phyloP scores from a whole-genome alignment of 2,797 vertebrate genomes.

The Sparidentex hasta region DNA sequence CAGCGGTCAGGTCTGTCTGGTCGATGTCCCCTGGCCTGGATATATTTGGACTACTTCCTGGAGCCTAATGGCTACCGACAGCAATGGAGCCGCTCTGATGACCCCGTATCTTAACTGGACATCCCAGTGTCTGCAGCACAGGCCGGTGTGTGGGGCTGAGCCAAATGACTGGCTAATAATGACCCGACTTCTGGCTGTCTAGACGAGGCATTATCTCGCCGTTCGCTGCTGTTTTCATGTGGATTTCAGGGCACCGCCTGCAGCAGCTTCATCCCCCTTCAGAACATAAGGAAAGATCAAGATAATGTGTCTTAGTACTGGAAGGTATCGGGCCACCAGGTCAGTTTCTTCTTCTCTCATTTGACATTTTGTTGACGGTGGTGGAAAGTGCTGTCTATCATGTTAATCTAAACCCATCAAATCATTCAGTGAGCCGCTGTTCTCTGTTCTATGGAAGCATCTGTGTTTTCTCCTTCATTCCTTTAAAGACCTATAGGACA shows the following conservation, averaged over 20 bases:
- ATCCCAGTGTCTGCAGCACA: slow-evolving; percentile 46
- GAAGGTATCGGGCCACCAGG: background rate
- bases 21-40: slow-evolving; percentile 44
- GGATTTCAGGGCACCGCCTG: background rate
- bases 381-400: background rate
- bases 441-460: background rate
- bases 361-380: background rate
- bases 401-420: background rate
- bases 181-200: slow-evolving; percentile 81
- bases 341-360: background rate
- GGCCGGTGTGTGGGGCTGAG: slow-evolving; percentile 12
- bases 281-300: slow-evolving; percentile 4
- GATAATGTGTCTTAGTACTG: background rate
- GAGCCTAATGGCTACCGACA: slow-evolving; percentile 57
- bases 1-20: slow-evolving; percentile 39
- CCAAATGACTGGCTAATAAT: slow-evolving; percentile 77
- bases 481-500: too few relatives aligned
- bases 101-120: slow-evolving; percentile 59
- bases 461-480: too few relatives aligned
- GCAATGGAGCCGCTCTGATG: slow-evolving; percentile 54
- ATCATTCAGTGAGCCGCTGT: background rate
- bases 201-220: slow-evolving; percentile 84
- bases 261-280: background rate
- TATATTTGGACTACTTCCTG: slow-evolving; percentile 68
- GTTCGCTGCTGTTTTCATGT: slow-evolving; percentile 35